A percentile compares a stretch with the other conserved stretches of the same genome.
phyloP scores from a whole-genome alignment of 35 echinoderm and acorn worm genomes.

The Diadema setosum region DNA sequence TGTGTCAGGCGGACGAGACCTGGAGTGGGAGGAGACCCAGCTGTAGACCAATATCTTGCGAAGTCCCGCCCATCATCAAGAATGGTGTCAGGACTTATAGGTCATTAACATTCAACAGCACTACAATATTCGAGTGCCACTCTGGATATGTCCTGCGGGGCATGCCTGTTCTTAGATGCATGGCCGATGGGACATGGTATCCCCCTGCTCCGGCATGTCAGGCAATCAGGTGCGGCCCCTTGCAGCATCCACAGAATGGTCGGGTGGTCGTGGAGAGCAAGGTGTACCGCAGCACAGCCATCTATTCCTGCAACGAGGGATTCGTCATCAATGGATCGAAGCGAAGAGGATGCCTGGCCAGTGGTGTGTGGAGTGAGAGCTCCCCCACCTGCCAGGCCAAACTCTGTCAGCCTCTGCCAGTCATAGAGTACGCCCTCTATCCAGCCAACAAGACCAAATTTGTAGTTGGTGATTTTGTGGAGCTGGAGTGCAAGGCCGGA shows the following conservation, averaged over 20 bases:
- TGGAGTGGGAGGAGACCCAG: slow-evolving; percentile 10
- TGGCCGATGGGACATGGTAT: neutral
- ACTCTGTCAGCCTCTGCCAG: neutral
- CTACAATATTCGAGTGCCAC: slow-evolving; percentile 13
- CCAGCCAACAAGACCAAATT: neutral
- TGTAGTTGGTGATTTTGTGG: neutral
- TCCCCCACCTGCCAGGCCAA: slow-evolving; percentile 19
- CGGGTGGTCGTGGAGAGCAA: slow-evolving; percentile 14
- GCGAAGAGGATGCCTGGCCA: neutral
- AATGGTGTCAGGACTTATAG: neutral
- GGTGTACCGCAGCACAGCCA: slow-evolving; percentile 4
- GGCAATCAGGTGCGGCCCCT: neutral
- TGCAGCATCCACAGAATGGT: slow-evolving; percentile 27
- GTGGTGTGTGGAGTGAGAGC: slow-evolving; percentile 44
- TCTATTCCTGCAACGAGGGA: slow-evolving; percentile 39
- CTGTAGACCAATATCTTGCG: slow-evolving; percentile 32
- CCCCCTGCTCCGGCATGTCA: neutral
- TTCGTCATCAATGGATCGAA: slow-evolving; percentile 21
- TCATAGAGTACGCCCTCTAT: neutral
- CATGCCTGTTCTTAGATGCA: neutral
- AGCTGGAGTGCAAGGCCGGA: neutral
- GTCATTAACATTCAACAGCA: neutral
- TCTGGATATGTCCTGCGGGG: neutral
- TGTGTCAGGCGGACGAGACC: neutral
- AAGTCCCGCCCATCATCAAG: slow-evolving; percentile 1